Evolutionary conservation across 2,113 vertebrate species (phyloP).

Genomic region (Todiramphus chloris): DNA sequence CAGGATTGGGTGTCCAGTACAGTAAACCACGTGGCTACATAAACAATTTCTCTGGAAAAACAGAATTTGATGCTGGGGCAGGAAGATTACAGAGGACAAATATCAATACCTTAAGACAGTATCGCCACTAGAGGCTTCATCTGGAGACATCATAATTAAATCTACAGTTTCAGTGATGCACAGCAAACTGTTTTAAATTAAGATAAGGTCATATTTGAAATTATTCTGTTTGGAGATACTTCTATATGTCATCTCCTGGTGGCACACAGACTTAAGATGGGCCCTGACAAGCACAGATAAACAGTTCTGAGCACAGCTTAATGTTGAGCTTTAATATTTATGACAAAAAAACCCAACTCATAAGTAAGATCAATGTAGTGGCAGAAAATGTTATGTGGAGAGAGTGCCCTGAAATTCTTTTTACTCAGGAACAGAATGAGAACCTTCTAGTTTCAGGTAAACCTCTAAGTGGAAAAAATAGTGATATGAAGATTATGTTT

Average conservation of each 20-base stretch:
- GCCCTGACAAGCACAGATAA: neutral
- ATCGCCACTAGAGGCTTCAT: neutral
- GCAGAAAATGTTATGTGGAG: neutral
- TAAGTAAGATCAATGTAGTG: neutral
- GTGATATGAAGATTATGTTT: neutral
- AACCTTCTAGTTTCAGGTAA: neutral
- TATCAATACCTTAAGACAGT: neutral
- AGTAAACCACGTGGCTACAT: neutral
- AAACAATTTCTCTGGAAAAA: neutral
- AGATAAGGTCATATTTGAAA: neutral
- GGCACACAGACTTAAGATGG: neutral
- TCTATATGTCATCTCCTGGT: neutral
- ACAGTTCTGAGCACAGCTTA: neutral
- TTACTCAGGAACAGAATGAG: neutral
- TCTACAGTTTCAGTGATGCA: neutral
- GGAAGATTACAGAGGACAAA: neutral
- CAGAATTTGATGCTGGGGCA: neutral
- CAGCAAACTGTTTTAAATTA: neutral
- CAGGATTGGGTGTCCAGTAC: neutral
- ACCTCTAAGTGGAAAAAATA: neutral
- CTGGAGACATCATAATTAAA: neutral
- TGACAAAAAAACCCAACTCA: neutral
- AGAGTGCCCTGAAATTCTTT: neutral
- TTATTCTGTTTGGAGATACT: neutral
- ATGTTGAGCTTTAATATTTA: neutral